Conservation (phyloP, 2,113 vertebrate species). For the Hippoglossus stenolepis region DNA sequence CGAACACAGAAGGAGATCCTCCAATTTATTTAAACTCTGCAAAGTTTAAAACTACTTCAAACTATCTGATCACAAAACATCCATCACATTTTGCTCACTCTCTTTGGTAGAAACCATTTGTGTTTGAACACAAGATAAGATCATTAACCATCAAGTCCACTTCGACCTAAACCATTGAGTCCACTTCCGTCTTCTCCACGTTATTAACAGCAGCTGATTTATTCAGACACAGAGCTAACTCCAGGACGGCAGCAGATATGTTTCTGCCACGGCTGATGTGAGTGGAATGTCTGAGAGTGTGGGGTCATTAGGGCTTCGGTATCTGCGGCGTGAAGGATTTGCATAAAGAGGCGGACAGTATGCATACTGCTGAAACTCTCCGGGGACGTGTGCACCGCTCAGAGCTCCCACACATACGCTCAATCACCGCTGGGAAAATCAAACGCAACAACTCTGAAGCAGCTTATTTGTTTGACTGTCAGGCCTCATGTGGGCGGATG, state of each 20-base stretch:
- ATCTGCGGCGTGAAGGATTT: constrained; percentile 11
- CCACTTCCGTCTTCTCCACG: too few species aligned
- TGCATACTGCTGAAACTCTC: constrained; percentile 32
- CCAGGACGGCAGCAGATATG: neutral
- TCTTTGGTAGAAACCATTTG: too few species aligned
- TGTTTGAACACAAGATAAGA: too few species aligned
- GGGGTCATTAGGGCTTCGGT: neutral
- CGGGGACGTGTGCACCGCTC: constrained; percentile 2
- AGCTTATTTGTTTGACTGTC: constrained; percentile 29
- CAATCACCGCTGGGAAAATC: constrained; percentile 29
- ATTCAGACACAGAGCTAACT: neutral
- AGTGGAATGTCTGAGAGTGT: constrained; percentile 5
- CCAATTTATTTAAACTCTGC: too few species aligned
- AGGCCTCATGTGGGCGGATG: constrained; percentile 23
- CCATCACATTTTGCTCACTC: too few species aligned
- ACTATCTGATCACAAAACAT: too few species aligned
- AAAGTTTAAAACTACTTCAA: too few species aligned
- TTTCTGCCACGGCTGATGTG: constrained; percentile 4
- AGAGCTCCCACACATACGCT: constrained; percentile 28
- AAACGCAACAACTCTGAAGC: constrained; percentile 19
- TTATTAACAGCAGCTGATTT: too few species aligned
- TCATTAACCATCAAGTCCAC: too few species aligned
- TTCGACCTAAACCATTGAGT: too few species aligned
- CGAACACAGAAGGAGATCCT: too few species aligned
- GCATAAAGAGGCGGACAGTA: constrained; percentile 17